A percentile compares a stretch with the other conserved stretches of the same genome.
These are phyloP conservation scores for Cataglyphis hispanica DNA, from an alignment of 1,140 invertebrate genomes.

Conservation along the genomic window DNA sequence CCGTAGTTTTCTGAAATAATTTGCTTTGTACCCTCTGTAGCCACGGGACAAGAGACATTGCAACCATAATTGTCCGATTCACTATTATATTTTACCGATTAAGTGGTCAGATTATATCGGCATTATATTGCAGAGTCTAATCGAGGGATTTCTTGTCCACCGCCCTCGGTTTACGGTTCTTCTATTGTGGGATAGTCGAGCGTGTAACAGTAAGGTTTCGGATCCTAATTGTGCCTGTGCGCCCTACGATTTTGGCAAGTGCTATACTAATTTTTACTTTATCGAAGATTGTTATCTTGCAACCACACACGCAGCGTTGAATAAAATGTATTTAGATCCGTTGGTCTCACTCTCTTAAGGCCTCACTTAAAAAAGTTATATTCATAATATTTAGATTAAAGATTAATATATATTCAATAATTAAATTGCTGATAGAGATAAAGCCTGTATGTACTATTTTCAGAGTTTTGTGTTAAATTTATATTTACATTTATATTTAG, in stretches of 20 bases:
- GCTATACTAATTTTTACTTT: slow-evolving; percentile 25
- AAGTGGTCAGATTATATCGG: slow-evolving; percentile 63
- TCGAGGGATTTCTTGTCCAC: slow-evolving; percentile 66
- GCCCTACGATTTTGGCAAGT: slow-evolving; percentile 27
- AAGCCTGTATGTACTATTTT: background rate
- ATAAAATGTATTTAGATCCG: background rate
- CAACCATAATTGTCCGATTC: slow-evolving; percentile 52
- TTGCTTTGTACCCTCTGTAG: slow-evolving; percentile 2
- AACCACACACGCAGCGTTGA: background rate
- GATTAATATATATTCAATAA: background rate
- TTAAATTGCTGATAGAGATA: background rate
- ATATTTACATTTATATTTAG: background rate
- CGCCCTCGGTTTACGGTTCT: slow-evolving; percentile 63
- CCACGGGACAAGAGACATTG: background rate
- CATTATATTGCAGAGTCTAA: slow-evolving; percentile 60
- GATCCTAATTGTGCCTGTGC: slow-evolving; percentile 58
- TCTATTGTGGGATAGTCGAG: slow-evolving; percentile 60
- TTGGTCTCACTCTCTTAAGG: background rate
- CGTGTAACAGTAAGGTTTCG: slow-evolving; percentile 67
- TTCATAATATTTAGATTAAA: no score
- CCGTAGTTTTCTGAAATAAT: slow-evolving; percentile 38
- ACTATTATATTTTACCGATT: slow-evolving; percentile 59
- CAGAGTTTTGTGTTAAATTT: background rate
- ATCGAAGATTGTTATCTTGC: background rate
- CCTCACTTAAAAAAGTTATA: background rate